A percentile compares a stretch with the other conserved stretches of the same genome.
Evolutionary conservation across 1,140 invertebrate genomes (phyloP).

Genomic region (Drosophila mayri): DNA sequence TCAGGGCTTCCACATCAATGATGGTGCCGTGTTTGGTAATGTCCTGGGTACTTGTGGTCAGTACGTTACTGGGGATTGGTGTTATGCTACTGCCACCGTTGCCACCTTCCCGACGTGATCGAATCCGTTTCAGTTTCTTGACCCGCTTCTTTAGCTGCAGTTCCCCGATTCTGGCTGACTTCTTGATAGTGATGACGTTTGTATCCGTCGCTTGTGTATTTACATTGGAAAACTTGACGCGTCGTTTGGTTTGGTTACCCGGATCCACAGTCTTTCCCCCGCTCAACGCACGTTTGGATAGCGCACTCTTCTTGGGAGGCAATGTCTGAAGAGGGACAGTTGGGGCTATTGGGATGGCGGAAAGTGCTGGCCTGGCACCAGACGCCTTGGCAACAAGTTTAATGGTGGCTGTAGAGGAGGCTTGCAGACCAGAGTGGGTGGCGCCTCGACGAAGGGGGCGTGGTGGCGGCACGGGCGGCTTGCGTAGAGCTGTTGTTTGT

Average conservation of each 20-base stretch:
- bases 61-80: background rate
- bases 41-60: slow-evolving; percentile 3
- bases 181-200: slow-evolving; percentile 29
- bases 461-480: slow-evolving; percentile 2
- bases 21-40: slow-evolving; percentile 17
- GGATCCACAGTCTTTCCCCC: slow-evolving; percentile 38
- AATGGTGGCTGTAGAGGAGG: slow-evolving; percentile 5
- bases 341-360: background rate
- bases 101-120: slow-evolving; percentile 25
- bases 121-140: slow-evolving; percentile 59
- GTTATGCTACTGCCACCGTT: slow-evolving; percentile 10
- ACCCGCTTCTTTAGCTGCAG: slow-evolving; percentile 49
- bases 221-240: slow-evolving; percentile 67
- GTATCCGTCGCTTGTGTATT: slow-evolving; percentile 38
- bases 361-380: slow-evolving; percentile 4
- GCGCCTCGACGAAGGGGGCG: slow-evolving; percentile 19
- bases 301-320: slow-evolving; percentile 51
- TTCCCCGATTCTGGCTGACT: slow-evolving; percentile 49
- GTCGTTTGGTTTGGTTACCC: slow-evolving; percentile 23
- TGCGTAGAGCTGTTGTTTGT: slow-evolving; percentile 16
- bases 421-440: background rate
- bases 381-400: slow-evolving; percentile 33
- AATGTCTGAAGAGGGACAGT: background rate
- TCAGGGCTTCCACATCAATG: slow-evolving; percentile 16
- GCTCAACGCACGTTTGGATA: slow-evolving; percentile 33